Conservation (phyloP, 2,113 vertebrate species). For the Chionomys nivalis region DNA sequence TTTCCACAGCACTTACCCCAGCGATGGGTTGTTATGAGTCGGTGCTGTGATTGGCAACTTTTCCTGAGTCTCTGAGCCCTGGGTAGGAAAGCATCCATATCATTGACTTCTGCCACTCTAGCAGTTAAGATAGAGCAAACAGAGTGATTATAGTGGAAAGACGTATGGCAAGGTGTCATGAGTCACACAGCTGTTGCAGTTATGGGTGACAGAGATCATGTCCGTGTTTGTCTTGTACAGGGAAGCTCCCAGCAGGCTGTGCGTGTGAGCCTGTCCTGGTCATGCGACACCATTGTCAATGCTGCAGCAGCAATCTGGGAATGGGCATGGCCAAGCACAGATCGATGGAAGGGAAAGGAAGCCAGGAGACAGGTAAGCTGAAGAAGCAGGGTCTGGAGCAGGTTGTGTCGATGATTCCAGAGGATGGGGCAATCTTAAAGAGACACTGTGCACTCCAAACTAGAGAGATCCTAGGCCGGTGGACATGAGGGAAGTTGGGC, state of each 20-base stretch:
- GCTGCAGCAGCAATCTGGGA: not conserved
- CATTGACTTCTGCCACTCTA: not conserved
- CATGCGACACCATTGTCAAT: accelerated
- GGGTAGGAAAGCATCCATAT: not conserved
- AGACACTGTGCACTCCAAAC: not conserved
- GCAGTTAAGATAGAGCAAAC: too few relatives aligned
- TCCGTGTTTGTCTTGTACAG: not conserved
- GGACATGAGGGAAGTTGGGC: not conserved
- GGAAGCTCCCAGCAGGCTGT: not conserved
- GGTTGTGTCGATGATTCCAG: not conserved
- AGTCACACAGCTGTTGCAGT: not conserved
- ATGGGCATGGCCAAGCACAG: not conserved
- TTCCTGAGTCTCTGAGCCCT: not conserved
- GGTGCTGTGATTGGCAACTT: not conserved
- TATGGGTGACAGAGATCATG: not conserved
- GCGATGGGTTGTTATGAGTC: not conserved
- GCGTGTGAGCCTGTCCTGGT: not conserved
- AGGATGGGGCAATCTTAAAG: not conserved
- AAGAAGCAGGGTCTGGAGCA: too few relatives aligned
- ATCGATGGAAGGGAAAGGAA: not conserved
- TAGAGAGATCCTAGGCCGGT: not conserved
- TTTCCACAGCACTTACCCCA: not conserved
- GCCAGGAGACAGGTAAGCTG: not conserved
- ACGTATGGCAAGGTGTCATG: too few relatives aligned
- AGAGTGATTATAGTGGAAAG: not conserved